Conservation (phyloP, 2,888 invertebrate genomes). For the Vandiemenella viatica region DNA sequence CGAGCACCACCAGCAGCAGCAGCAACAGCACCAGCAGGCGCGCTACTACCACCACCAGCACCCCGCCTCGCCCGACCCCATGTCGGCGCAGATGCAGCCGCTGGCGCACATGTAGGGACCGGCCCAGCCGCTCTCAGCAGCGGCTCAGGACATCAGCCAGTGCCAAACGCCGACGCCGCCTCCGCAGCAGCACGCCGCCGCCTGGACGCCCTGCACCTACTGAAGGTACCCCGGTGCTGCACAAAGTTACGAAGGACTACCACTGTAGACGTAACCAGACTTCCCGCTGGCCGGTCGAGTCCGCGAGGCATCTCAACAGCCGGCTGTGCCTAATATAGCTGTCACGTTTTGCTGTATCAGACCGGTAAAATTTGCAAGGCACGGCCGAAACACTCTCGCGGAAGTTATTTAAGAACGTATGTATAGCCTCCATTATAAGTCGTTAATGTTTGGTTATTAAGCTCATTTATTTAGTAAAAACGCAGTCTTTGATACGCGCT, state of each 20-base stretch:
- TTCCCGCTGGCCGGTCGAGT: background rate
- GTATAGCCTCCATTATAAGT: too few relatives aligned
- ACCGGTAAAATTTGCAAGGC: too few relatives aligned
- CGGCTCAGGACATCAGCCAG: background rate
- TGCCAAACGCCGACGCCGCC: background rate
- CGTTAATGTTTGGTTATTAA: too few relatives aligned
- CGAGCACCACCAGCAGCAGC: slow-evolving; percentile 38
- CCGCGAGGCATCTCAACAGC: background rate
- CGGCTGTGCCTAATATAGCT: background rate
- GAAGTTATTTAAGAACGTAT: too few relatives aligned
- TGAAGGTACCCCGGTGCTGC: background rate
- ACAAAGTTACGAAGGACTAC: background rate
- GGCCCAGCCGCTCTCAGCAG: background rate
- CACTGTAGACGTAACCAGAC: background rate
- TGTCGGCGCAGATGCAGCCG: slow-evolving; percentile 36
- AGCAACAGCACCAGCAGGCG: slow-evolving; percentile 34
- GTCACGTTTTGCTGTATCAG: background rate
- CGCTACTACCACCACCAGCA: slow-evolving; percentile 24
- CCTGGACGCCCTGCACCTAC: background rate
- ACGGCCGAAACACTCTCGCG: too few relatives aligned
- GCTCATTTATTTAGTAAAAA: too few relatives aligned
- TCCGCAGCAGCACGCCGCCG: background rate
- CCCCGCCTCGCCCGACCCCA: slow-evolving; percentile 42
- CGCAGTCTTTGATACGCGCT: background rate
- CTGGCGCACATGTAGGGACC: slow-evolving; percentile 47